Evolutionary conservation across 2,797 vertebrate genomes (phyloP), one percentile per base, ranked within the genome.

Genomic region (Phylloscopus collybita): DNA sequence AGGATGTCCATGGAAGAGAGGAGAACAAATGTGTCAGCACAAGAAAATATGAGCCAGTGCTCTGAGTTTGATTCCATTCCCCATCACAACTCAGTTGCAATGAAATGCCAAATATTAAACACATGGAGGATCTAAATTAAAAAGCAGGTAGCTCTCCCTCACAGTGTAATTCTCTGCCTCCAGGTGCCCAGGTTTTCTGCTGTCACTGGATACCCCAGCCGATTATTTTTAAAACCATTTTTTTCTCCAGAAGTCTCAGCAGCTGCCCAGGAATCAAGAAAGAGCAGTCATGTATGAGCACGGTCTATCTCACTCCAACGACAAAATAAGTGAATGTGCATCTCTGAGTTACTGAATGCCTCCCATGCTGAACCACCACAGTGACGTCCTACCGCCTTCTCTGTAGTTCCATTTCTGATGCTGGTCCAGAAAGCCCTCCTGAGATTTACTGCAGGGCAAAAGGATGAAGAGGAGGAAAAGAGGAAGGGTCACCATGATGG

Each of bases 381-480:
- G 47, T 27, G 44, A 75, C 8, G 7, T 93, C 97, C 93, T 97
- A 98, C 97, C 96, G 13, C 97, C 97, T 82, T 97, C 97, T 96
- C 97, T 97, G 92, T 98, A 98, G 93, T 97, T 94, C 97, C 97
- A 98, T 76, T 95, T 90, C 73, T 96, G 94, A 82, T 92, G 50
- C 23, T 87, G 89, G 79, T 96, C 82, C 72, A 90, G 78, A 57
- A 96, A 79, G 18, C 97, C 94, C 32, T 95, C 94, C 73, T 92
- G 92, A 32, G 90, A 93, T 86, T 85, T 80, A 84, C 90, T 84
- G 70, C 85, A 88, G 71, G 91, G 86, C 49, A 95, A 79, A 81
- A 96, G 80, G 53, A 93, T 4, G 65, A 95, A 94, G 80, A 97
- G 88, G 54, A 97, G 65, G 80, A 97, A 88, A 90, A 96, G 59